These are phyloP conservation scores for Lates calcarifer DNA, from an alignment of 2,113 vertebrate genomes.

Conservation along the genomic window DNA sequence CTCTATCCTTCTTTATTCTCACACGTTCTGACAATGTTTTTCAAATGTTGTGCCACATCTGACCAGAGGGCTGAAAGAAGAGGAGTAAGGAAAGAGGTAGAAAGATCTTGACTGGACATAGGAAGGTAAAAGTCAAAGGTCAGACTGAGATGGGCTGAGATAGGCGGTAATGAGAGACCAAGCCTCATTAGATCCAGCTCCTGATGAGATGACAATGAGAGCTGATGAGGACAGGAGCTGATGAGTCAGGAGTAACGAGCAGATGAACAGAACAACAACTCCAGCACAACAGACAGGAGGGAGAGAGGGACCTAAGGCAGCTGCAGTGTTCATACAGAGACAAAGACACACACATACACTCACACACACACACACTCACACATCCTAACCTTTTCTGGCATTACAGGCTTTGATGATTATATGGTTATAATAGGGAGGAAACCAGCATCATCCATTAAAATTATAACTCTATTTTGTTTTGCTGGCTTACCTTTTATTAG, in stretches of 20 bases:
- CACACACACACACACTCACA: not conserved
- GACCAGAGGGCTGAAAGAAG: not conserved
- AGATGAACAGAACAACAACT: slow-evolving; percentile 8
- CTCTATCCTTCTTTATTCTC: not conserved
- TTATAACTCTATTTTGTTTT: no score
- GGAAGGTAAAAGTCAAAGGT: slow-evolving; percentile 57
- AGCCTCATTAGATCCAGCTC: slow-evolving; percentile 69
- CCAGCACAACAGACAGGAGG: slow-evolving; percentile 4
- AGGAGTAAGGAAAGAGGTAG: not conserved
- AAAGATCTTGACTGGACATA: slow-evolving; percentile 4
- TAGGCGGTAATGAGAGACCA: slow-evolving; percentile 63
- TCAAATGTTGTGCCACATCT: not conserved
- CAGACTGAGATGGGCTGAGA: slow-evolving; percentile 30
- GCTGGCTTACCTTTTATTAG: no score
- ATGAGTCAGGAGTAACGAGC: slow-evolving; percentile 68
- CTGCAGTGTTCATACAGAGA: not conserved
- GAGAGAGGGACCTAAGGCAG: not conserved
- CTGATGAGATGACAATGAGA: slow-evolving; percentile 62
- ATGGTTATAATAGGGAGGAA: no score
- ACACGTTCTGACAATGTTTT: not conserved
- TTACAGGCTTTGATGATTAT: no score
- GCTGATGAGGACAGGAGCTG: slow-evolving; percentile 65
- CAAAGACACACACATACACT: not conserved
- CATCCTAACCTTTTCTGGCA: no score
- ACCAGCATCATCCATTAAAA: no score